These are phyloP conservation scores for Patella pellucida DNA, from an alignment of 2,888 invertebrate genomes.

Conservation along the genomic window DNA sequence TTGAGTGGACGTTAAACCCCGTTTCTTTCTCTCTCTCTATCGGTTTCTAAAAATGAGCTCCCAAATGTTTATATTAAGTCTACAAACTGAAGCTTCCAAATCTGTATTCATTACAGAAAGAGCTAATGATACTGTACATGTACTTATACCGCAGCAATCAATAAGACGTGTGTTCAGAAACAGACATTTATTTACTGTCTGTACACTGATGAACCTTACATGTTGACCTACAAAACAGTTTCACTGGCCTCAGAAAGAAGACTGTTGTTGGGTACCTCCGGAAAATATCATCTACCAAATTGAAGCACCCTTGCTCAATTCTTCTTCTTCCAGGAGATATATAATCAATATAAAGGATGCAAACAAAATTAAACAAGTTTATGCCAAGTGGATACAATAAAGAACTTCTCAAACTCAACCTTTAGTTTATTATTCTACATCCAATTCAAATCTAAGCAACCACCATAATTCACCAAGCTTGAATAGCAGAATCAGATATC, in stretches of 20 bases:
- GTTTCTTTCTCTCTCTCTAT: too few relatives aligned
- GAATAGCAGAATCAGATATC: too few relatives aligned
- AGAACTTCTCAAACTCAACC: neutral
- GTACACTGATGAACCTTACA: conserved; percentile 1
- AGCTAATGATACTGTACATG: too few relatives aligned
- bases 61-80: neutral
- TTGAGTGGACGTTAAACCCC: too few relatives aligned
- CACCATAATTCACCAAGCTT: too few relatives aligned
- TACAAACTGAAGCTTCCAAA: neutral
- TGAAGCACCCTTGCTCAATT: neutral
- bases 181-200: conserved; percentile 1
- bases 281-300: neutral
- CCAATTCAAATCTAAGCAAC: too few relatives aligned
- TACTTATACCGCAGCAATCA: neutral
- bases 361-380: neutral
- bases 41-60: neutral
- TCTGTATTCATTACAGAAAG: too few relatives aligned
- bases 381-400: neutral
- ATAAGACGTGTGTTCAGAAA: neutral
- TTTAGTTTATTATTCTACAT: too few relatives aligned
- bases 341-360: neutral
- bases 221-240: neutral
- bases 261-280: neutral
- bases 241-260: neutral
- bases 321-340: neutral